These are phyloP conservation scores for Ennomos fuscantarius DNA, from an alignment of 2,888 invertebrate species.

Conservation along the genomic window DNA sequence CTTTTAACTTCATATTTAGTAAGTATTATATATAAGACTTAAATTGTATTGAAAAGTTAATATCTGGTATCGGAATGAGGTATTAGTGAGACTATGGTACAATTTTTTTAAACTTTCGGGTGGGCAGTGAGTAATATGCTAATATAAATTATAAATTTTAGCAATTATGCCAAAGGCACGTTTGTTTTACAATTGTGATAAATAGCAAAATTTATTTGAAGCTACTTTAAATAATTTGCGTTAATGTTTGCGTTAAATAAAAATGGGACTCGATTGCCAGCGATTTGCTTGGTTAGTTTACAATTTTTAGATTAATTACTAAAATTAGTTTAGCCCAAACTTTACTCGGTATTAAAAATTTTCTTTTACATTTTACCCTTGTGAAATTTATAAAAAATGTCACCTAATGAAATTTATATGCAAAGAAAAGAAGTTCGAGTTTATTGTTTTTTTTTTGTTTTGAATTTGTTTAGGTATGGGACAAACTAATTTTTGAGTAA, in stretches of 20 bases:
- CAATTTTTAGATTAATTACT: constrained; percentile 11
- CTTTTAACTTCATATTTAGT: constrained; percentile 83
- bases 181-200: constrained; percentile 72
- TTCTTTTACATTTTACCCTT: too few relatives aligned
- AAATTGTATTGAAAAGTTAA: constrained; percentile 53
- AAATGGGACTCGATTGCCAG: constrained; percentile 32
- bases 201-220: constrained; percentile 42
- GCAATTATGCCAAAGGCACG: constrained; percentile 71
- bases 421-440: too few relatives aligned
- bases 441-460: constrained; percentile 15
- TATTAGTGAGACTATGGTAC: constrained; percentile 64
- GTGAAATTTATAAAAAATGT: too few relatives aligned
- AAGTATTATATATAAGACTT: constrained; percentile 74
- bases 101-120: constrained; percentile 53
- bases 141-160: constrained; percentile 39
- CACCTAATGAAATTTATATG: too few relatives aligned
- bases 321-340: constrained; percentile 20
- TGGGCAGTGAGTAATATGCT: constrained; percentile 49
- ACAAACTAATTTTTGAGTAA: constrained; percentile 35
- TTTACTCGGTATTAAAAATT: constrained; percentile 13
- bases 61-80: constrained; percentile 61
- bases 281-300: constrained; percentile 29
- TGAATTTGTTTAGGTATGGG: not conserved
- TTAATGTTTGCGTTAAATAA: constrained; percentile 24
- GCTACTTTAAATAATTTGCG: constrained; percentile 38